Conservation (phyloP, 1,140 invertebrate genomes). For the Fopius arisanus region DNA sequence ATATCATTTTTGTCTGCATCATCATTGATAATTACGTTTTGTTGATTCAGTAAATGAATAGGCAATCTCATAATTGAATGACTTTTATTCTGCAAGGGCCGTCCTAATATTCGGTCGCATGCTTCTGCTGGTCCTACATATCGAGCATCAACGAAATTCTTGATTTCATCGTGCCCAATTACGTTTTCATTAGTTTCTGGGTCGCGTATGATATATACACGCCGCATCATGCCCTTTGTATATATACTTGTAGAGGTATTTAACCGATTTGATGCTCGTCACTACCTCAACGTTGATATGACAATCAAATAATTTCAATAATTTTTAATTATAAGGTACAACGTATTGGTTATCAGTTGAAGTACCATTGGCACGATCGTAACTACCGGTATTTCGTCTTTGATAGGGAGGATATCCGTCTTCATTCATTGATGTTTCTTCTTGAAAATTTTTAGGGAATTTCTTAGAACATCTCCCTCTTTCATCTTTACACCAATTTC, state of each 20-base stretch:
- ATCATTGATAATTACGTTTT: conserved; percentile 11
- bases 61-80: conserved; percentile 23
- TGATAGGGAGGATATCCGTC: conserved; percentile 41
- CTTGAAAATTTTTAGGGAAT: conserved; percentile 48
- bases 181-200: not conserved
- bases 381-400: not conserved
- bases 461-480: conserved; percentile 37
- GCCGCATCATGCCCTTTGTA: conserved; percentile 1
- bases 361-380: not conserved
- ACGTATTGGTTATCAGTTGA: not conserved
- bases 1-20: not conserved
- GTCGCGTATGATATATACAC: not conserved
- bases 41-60: conserved; percentile 25
- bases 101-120: not conserved
- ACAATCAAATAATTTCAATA: not conserved
- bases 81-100: not conserved
- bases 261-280: not conserved
- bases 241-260: not conserved
- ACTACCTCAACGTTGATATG: not conserved
- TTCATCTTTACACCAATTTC: conserved; percentile 34
- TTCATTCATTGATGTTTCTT: conserved; percentile 45
- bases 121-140: not conserved
- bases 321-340: conserved; percentile 17
- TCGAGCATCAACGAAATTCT: not conserved
- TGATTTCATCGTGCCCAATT: conserved; percentile 3